A percentile compares a stretch with the other conserved stretches of the same genome.
Evolutionary conservation across 2,888 invertebrate species (phyloP).

Genomic region (Nysson spinosus): DNA sequence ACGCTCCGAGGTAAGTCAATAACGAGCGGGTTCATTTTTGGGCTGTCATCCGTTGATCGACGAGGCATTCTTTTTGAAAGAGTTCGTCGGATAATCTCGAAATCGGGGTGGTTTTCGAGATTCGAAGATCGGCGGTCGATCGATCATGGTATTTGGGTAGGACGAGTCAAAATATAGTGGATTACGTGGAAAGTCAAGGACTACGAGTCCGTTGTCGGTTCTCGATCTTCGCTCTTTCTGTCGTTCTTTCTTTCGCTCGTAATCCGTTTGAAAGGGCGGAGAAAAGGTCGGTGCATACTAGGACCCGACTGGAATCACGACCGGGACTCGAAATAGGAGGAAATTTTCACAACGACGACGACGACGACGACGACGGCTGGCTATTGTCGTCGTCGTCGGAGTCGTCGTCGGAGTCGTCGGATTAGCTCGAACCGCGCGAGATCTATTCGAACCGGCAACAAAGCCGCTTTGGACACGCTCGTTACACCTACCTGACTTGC

Average conservation of each 20-base stretch:
- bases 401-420: slow-evolving; percentile 31
- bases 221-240: slow-evolving; percentile 13
- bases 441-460: slow-evolving; percentile 42
- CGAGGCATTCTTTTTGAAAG: slow-evolving; percentile 8
- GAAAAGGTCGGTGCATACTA: slow-evolving; percentile 22
- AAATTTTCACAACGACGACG: slow-evolving; percentile 73
- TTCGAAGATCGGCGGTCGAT: neutral
- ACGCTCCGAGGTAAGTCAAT: neutral
- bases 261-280: slow-evolving; percentile 43
- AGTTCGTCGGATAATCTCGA: neutral
- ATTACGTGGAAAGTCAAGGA: slow-evolving; percentile 42
- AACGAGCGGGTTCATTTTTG: neutral
- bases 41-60: slow-evolving; percentile 23
- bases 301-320: slow-evolving; percentile 33
- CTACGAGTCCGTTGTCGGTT: neutral
- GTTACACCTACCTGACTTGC: neutral
- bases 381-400: no score
- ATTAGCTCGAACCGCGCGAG: slow-evolving; percentile 55
- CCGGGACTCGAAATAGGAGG: slow-evolving; percentile 68
- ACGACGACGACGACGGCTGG: no score
- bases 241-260: slow-evolving; percentile 17
- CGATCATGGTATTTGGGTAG: neutral
- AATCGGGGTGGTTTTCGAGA: neutral
- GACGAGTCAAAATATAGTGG: slow-evolving; percentile 12
- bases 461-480: slow-evolving; percentile 8